These are phyloP conservation scores for Watersipora subatra DNA, from an alignment of 1,140 invertebrate genomes.

Conservation along the genomic window DNA sequence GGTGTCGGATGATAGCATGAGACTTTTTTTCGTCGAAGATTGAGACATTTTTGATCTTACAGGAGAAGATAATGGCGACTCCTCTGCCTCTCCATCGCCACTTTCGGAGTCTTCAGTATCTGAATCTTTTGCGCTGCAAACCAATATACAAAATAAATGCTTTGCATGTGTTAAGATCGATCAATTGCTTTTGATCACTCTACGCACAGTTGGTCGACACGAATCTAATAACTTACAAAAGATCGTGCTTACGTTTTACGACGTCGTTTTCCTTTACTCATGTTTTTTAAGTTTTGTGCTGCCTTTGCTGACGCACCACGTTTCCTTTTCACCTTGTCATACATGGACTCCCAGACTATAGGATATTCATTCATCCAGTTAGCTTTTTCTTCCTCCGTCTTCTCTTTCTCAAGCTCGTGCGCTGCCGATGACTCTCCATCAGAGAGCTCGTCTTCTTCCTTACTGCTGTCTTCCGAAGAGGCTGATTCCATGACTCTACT, in stretches of 20 bases:
- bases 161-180: too few species aligned
- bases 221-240: too few species aligned
- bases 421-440: constrained; percentile 43
- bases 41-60: background rate
- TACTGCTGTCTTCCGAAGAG: constrained; percentile 40
- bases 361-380: constrained; percentile 2
- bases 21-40: background rate
- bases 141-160: too few species aligned
- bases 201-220: too few species aligned
- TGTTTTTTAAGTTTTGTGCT: background rate
- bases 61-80: background rate
- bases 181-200: too few species aligned
- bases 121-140: background rate
- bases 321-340: constrained; percentile 86
- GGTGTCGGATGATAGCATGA: background rate
- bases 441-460: constrained; percentile 15
- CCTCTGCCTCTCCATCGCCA: background rate
- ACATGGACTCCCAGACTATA: constrained; percentile 75
- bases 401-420: constrained; percentile 56
- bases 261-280: too few species aligned
- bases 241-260: too few species aligned
- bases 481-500: background rate
- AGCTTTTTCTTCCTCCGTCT: constrained; percentile 2
- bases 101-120: background rate
- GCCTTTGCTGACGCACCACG: constrained; percentile 41